A percentile compares a stretch with the other conserved stretches of the same genome.
phyloP scores from a whole-genome alignment of 1,140 invertebrate genomes.

The Sminthurides bifidus region DNA sequence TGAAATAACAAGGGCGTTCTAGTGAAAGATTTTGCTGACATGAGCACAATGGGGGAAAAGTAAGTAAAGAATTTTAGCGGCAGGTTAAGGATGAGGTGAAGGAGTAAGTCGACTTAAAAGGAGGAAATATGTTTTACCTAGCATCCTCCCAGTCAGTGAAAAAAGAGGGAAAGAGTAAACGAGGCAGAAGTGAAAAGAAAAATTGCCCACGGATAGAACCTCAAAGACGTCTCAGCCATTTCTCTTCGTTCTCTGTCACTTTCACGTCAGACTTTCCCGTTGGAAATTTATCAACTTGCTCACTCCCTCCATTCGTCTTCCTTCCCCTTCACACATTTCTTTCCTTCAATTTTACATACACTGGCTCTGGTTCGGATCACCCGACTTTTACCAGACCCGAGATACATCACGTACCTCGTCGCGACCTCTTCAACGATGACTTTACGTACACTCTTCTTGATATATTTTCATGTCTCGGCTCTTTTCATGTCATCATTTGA shows the following conservation, averaged over 20 bases:
- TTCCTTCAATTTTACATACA: neutral
- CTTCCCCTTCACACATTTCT: constrained; percentile 4
- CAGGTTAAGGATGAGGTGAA: neutral
- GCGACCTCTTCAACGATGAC: too few species aligned
- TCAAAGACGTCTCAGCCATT: constrained; percentile 8
- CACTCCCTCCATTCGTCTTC: neutral
- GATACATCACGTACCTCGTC: too few species aligned
- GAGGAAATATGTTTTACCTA: too few species aligned
- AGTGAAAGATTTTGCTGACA: too few species aligned
- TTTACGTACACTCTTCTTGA: too few species aligned
- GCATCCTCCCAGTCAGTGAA: too few species aligned
- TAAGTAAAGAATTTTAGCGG: too few species aligned
- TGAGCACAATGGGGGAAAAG: too few species aligned
- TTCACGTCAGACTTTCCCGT: constrained; percentile 5
- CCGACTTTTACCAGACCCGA: too few species aligned
- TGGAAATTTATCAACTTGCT: constrained; percentile 9
- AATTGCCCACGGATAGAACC: constrained; percentile 8
- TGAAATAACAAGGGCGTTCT: too few species aligned
- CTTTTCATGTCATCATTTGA: constrained; percentile 9
- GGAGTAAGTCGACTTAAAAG: neutral
- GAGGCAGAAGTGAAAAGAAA: constrained; percentile 4
- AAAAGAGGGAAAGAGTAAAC: too few species aligned
- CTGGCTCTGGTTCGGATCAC: neutral
- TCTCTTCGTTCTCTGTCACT: constrained; percentile 9
- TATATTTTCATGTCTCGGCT: constrained; percentile 7